Conservation (phyloP, 2,113 vertebrate species). For the Sigmodon hispidus region DNA sequence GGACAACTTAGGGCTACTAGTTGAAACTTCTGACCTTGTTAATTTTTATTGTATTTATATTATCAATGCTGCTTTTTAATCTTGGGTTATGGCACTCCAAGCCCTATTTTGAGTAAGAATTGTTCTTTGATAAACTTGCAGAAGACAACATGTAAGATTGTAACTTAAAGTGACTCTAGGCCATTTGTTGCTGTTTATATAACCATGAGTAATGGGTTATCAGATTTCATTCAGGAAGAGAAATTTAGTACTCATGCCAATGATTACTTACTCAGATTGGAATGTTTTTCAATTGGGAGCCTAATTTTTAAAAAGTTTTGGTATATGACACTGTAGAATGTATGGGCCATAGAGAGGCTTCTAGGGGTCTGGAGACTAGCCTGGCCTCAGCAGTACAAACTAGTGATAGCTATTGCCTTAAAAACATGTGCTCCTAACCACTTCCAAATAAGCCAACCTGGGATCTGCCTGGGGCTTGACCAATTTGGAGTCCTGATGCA, state of each 20-base stretch:
- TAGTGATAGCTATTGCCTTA: too few relatives aligned
- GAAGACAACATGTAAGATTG: background rate
- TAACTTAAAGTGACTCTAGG: background rate
- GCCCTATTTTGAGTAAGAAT: background rate
- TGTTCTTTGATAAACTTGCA: background rate
- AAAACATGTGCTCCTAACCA: too few relatives aligned
- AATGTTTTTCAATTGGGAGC: background rate
- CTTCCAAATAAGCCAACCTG: too few relatives aligned
- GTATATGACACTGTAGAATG: too few relatives aligned
- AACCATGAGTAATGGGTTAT: background rate
- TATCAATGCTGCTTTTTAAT: background rate
- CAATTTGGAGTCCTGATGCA: too few relatives aligned
- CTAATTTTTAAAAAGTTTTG: slow-evolving; percentile 43
- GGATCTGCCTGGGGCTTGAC: too few relatives aligned
- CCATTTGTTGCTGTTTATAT: background rate
- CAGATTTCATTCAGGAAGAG: slow-evolving; percentile 23
- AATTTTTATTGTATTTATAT: background rate
- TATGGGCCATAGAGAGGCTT: too few relatives aligned
- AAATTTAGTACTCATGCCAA: background rate
- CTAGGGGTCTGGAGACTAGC: too few relatives aligned
- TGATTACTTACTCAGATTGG: background rate
- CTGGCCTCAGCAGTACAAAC: too few relatives aligned
- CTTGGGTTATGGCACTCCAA: background rate
- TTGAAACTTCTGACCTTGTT: background rate
- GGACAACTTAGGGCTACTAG: background rate